These are phyloP conservation scores for Dromas ardeola DNA, from an alignment of 2,113 vertebrate species.

Conservation along the genomic window DNA sequence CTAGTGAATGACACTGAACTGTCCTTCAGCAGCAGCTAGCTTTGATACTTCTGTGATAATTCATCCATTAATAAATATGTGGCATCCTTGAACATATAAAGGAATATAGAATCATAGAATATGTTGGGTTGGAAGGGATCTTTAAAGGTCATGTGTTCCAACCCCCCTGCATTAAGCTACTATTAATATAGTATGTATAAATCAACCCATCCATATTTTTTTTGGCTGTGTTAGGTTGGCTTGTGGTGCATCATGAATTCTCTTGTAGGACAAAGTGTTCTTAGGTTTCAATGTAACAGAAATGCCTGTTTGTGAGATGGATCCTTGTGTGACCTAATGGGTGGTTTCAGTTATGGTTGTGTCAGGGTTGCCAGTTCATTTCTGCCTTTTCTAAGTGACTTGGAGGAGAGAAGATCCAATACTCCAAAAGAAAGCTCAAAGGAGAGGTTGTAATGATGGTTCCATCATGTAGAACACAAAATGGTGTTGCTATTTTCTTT, in stretches of 20 bases:
- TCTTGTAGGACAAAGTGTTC: neutral
- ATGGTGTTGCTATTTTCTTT: neutral
- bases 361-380: neutral
- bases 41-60: neutral
- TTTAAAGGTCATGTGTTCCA: too few relatives aligned
- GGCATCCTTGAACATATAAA: neutral
- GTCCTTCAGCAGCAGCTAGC: neutral
- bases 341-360: neutral
- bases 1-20: neutral
- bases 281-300: neutral
- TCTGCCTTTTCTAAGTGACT: neutral
- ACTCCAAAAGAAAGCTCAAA: neutral
- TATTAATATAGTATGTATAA: neutral
- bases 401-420: neutral
- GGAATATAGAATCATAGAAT: neutral
- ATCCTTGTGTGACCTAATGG: neutral
- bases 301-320: neutral
- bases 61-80: neutral
- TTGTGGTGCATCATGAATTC: neutral
- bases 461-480: neutral
- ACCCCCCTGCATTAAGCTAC: too few relatives aligned
- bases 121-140: too few relatives aligned
- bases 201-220: neutral
- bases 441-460: neutral
- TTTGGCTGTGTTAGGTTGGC: neutral